These are phyloP conservation scores for Ataeniobius toweri DNA, from an alignment of 2,797 vertebrate genomes.

Conservation along the genomic window DNA sequence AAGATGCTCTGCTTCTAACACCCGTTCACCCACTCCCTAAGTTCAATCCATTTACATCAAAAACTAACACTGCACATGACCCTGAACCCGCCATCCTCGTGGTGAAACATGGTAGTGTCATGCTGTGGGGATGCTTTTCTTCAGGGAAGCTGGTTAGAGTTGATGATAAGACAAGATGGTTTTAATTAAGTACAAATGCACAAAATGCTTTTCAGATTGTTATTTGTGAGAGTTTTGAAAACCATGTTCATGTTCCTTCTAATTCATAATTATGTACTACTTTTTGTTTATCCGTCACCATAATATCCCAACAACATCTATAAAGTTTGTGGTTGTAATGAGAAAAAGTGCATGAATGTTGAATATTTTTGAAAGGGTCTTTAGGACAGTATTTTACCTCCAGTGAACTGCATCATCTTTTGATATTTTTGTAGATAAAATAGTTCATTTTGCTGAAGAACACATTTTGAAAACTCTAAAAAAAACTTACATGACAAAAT, in stretches of 20 bases:
- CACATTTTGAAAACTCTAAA: not conserved
- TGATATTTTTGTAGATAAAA: not conserved
- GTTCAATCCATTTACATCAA: not conserved
- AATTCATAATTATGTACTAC: not conserved
- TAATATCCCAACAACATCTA: too few species aligned
- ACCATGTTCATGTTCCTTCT: not conserved
- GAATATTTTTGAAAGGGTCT: not conserved
- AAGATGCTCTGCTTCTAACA: not conserved
- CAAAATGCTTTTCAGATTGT: not conserved
- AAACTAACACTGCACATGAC: not conserved
- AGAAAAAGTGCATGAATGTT: not conserved
- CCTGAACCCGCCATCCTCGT: not conserved
- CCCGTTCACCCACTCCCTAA: too few species aligned
- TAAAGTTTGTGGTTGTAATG: not conserved
- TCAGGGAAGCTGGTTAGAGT: too few species aligned
- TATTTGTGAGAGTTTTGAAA: not conserved
- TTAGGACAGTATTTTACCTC: not conserved
- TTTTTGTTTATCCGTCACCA: not conserved
- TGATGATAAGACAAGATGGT: not conserved
- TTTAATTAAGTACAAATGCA: not conserved
- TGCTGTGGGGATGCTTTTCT: too few species aligned
- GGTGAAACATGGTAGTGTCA: not conserved
- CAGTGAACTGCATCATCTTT: not conserved
- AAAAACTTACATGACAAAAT: not conserved
- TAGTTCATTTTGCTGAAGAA: not conserved